Conservation (phyloP, 2,797 vertebrate species). For the Malurus splendens region DNA sequence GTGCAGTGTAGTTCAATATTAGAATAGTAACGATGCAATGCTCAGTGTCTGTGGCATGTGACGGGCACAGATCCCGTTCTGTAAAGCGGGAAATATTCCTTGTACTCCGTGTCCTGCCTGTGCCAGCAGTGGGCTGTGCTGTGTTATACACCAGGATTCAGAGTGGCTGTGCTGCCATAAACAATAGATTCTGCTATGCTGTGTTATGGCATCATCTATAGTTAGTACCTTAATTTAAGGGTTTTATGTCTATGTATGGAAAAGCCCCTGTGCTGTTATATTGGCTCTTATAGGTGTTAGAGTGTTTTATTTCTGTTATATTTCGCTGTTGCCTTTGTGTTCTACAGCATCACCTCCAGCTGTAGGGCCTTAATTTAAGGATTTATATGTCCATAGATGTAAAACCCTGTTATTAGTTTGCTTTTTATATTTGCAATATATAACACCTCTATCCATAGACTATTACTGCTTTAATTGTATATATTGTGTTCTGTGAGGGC, state of each 20-base stretch:
- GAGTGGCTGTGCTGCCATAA: not conserved
- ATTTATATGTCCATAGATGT: not conserved
- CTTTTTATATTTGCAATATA: not conserved
- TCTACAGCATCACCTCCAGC: not conserved
- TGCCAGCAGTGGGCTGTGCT: not conserved
- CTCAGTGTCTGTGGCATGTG: not conserved
- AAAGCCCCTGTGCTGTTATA: not conserved
- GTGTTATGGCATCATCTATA: not conserved
- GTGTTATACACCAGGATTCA: not conserved
- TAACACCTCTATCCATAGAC: not conserved
- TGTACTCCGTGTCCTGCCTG: rapidly evolving
- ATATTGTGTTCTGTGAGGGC: not conserved
- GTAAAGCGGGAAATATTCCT: not conserved
- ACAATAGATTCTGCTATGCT: not conserved
- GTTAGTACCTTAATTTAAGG: not conserved
- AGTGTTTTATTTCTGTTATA: not conserved
- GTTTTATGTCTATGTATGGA: not conserved
- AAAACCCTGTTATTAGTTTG: not conserved
- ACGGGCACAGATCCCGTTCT: rapidly evolving
- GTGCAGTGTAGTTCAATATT: rapidly evolving
- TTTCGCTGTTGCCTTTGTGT: not conserved
- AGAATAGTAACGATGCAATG: no score
- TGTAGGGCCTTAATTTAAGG: not conserved
- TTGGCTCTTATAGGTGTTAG: not conserved
- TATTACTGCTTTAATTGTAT: not conserved